Evolutionary conservation across 92 coral and sea anemone genomes (phyloP).

Genomic region (Epizoanthus rinbou): DNA sequence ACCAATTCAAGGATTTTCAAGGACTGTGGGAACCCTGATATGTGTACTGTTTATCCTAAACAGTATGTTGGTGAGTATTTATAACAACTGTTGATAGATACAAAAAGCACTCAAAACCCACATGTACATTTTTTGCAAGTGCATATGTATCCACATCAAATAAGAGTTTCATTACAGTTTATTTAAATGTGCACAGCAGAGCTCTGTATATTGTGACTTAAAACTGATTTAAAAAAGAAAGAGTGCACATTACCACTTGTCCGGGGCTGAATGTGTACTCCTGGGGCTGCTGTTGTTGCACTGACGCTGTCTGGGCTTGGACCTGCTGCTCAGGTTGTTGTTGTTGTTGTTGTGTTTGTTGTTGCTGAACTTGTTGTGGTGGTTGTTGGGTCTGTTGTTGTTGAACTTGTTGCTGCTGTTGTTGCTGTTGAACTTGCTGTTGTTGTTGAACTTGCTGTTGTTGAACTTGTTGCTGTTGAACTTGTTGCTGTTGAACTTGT

Average conservation of each 20-base stretch:
- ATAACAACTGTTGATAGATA: too few relatives aligned
- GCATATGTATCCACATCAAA: too few relatives aligned
- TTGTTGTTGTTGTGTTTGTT: slow-evolving; percentile 26
- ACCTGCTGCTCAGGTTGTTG: slow-evolving; percentile 48
- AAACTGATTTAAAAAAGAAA: not conserved
- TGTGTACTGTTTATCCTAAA: too few relatives aligned
- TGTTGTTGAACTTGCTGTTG: slow-evolving; percentile 56
- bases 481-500: slow-evolving; percentile 67
- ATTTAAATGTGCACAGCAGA: too few relatives aligned
- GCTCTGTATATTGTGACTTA: too few relatives aligned
- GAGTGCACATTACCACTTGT: slow-evolving; percentile 61
- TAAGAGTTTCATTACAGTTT: too few relatives aligned
- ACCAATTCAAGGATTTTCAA: too few relatives aligned
- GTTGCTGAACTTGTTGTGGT: slow-evolving; percentile 38
- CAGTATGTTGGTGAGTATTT: too few relatives aligned
- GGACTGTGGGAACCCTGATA: too few relatives aligned
- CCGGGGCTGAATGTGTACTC: slow-evolving; percentile 83
- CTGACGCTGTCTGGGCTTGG: slow-evolving; percentile 77
- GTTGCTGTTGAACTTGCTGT: slow-evolving; percentile 38
- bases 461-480: slow-evolving; percentile 58
- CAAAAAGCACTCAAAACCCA: too few relatives aligned
- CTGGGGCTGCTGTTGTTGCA: slow-evolving; percentile 74
- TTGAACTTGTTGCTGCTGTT: slow-evolving; percentile 32
- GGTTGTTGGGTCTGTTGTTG: slow-evolving; percentile 46
- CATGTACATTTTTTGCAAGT: too few relatives aligned